Base-by-base conservation (phyloP, 2,113 vertebrate genomes). In the Petromus typicus region DNA sequence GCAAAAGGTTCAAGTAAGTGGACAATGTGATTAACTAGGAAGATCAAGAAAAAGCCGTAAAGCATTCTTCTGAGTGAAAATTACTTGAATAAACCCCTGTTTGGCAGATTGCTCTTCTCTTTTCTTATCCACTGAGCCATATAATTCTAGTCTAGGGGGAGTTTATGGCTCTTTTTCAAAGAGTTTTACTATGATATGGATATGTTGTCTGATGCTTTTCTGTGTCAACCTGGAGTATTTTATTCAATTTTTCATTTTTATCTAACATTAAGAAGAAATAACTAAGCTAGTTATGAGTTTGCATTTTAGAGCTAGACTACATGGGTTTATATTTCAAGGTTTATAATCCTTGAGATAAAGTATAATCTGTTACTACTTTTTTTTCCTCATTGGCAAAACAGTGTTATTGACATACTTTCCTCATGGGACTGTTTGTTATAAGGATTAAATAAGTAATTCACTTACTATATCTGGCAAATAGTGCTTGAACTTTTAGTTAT, bases 371-470 rank as follows among this genome's bases (percentile, higher is more conserved):
- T 86, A 43, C 23, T 80, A 30, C 45, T 94, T 73, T 80, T 54
- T 37, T 91, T 83, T 95, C 43, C 40, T 86, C 75, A 34, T 95
- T 12, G 13, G 56, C 54, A 92, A 92, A 95, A 79, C 90, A 20
- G 9, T 7, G 30, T 66, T 93, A 89, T 76, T 89, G 76, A 14
- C 64, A 30, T 90, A 25, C n/a, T 54, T 92, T 96, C 27, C 30
- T 90, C 5, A 34, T 48, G 25, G 3, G 16, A 16, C 78, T 91
- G 54, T 90, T 85, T 34, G 10, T n/a, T 91, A n/a, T 89, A 23
- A 96, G 30, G n/a, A 93, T 82, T 96, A 91, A 94, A 69, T n/a
- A 71, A 79, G 23, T 92, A 87, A 86, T 78, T 94, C 18, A 95
- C 22, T 64, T 88, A 51, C 75, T 71, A 63, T 92, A 13, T 95